Evolutionary conservation across 2,888 invertebrate species (phyloP).

Genomic region (Heteromyza rotundicornis): DNA sequence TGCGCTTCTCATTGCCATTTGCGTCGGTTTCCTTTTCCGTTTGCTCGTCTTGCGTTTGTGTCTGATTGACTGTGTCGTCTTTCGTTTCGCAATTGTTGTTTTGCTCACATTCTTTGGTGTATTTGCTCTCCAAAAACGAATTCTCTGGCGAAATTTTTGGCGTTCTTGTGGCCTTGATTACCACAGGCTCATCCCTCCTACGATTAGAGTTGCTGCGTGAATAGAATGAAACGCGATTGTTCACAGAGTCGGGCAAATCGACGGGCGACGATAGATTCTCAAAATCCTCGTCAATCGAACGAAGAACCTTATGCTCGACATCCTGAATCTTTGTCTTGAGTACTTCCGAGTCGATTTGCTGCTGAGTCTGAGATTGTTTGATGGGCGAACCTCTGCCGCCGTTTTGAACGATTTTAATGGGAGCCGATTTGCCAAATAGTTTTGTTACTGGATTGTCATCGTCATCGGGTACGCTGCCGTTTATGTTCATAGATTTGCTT

Average conservation of each 20-base stretch:
- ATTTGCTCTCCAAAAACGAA: conserved; percentile 59
- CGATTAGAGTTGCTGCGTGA: conserved; percentile 43
- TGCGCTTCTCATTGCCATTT: conserved; percentile 47
- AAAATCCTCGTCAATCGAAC: conserved; percentile 56
- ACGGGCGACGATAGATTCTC: conserved; percentile 57
- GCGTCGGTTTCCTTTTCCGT: conserved; percentile 13
- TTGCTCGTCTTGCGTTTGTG: background rate
- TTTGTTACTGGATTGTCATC: conserved; percentile 47
- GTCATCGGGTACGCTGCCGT: conserved; percentile 38
- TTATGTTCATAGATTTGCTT: conserved; percentile 50
- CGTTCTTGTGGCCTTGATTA: conserved; percentile 57
- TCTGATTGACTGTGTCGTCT: conserved; percentile 3
- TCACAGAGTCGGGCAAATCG: conserved; percentile 58
- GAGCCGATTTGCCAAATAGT: conserved; percentile 68
- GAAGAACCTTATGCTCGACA: conserved; percentile 53
- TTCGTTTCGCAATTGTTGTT: conserved; percentile 44
- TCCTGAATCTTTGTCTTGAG: conserved; percentile 56
- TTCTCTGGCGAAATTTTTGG: conserved; percentile 61
- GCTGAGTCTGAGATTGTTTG: conserved; percentile 73
- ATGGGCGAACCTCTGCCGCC: conserved; percentile 68
- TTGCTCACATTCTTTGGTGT: conserved; percentile 51
- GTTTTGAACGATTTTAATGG: conserved; percentile 71
- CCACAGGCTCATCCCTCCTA: conserved; percentile 54
- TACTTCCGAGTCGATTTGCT: conserved; percentile 73
- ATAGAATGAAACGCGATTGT: conserved; percentile 49